phyloP scores from a whole-genome alignment of 2,888 invertebrate species.

The Ennomos quercinarius region DNA sequence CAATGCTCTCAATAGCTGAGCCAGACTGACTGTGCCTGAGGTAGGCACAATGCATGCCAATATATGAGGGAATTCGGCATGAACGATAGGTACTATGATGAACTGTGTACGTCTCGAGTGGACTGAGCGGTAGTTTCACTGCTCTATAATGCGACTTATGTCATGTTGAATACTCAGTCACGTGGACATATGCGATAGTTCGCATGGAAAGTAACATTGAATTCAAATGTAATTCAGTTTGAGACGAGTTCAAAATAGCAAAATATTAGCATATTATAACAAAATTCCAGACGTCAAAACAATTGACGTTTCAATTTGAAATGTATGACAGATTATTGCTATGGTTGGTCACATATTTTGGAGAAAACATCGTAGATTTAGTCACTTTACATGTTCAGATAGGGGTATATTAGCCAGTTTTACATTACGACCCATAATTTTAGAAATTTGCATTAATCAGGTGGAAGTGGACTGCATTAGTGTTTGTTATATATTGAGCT shows the following conservation, averaged over 20 bases:
- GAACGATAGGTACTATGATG: constrained; percentile 58
- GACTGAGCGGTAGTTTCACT: constrained; percentile 21
- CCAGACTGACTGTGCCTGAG: constrained; percentile 53
- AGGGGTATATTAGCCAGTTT: constrained; percentile 13
- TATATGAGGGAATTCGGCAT: constrained; percentile 73
- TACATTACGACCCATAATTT: constrained; percentile 16
- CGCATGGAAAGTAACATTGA: no score
- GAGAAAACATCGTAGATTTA: background rate
- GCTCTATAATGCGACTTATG: constrained; percentile 2
- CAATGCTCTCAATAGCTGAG: constrained; percentile 69
- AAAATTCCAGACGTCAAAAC: no score
- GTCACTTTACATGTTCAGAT: constrained; percentile 12
- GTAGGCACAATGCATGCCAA: constrained; percentile 77
- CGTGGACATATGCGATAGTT: background rate
- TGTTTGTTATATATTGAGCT: background rate
- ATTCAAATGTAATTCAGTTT: no score
- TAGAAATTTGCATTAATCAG: constrained; percentile 16
- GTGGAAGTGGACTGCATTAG: constrained; percentile 5
- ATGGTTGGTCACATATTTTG: no score
- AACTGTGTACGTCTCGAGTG: constrained; percentile 19
- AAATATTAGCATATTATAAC: no score
- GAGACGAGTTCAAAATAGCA: no score
- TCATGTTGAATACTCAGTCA: constrained; percentile 8
- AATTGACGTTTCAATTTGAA: no score
- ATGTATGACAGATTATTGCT: background rate